phyloP scores from a whole-genome alignment of 2,113 vertebrate species.

The Zosterops borbonicus region DNA sequence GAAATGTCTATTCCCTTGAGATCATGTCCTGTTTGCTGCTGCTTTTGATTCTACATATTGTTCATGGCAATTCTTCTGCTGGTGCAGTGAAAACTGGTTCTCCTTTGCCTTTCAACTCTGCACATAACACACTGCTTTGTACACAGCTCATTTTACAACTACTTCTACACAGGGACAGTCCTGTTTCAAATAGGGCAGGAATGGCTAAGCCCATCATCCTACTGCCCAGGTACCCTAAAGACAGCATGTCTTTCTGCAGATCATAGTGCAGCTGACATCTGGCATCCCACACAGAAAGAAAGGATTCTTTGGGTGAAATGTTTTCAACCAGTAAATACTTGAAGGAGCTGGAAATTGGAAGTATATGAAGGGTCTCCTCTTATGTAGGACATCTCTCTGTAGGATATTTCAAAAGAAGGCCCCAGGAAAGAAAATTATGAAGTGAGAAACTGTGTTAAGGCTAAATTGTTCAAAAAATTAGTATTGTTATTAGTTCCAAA shows the following conservation, averaged over 20 bases:
- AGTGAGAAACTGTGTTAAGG: constrained; percentile 2
- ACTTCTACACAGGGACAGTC: background rate
- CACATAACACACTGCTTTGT: background rate
- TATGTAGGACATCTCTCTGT: constrained; percentile 5
- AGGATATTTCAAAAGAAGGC: constrained; percentile 9
- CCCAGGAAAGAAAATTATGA: constrained; percentile 39
- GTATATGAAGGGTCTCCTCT: background rate
- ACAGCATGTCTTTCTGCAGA: background rate
- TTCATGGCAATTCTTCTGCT: background rate
- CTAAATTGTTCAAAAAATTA: constrained; percentile 29
- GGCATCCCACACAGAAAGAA: background rate
- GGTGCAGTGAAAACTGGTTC: background rate
- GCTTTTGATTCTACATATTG: background rate
- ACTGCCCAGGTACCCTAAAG: background rate
- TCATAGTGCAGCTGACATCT: background rate
- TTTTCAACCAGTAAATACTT: background rate
- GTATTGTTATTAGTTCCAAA: constrained; percentile 57
- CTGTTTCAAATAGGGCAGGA: background rate
- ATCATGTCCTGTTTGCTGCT: background rate
- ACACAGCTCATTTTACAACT: background rate
- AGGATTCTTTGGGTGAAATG: background rate
- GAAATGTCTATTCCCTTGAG: background rate
- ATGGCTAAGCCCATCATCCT: background rate
- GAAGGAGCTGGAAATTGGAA: constrained; percentile 20
- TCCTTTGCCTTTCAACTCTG: background rate